Base-by-base conservation (phyloP, 2,113 vertebrate genomes). In the Plotosus lineatus region DNA sequence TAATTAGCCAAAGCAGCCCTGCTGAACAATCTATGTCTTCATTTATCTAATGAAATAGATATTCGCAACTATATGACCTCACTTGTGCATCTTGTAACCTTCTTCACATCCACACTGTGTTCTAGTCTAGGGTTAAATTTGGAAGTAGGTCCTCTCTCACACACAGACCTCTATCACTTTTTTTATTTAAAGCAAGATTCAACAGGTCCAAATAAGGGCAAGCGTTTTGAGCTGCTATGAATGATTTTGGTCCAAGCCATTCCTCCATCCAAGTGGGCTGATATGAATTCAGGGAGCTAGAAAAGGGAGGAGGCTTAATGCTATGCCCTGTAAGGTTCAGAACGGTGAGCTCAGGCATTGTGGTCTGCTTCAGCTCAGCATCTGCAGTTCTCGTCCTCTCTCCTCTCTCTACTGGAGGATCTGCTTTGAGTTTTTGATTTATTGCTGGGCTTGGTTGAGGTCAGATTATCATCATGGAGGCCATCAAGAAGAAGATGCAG, bases 171-270 rank as follows among this genome's bases (percentile, higher is more conserved):
- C 80, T 85, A n/a, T 81, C 48, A 73, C 71, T 83, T 85, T 89
- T 89, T 83, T 82, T 76, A 10, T 1, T 6, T 15, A 69, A 93
- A 92, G 87, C 92, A 92, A 89, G 85, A 90, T 86, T 89, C 91
- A 90, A 89, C 80, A 81, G 61, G 75, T 50, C 97, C 97, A 97
- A 97, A 98, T 97, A 99, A 95, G 96, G 97, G 92, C 86, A 93
- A 90, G 73, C 87, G 80, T 87, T 86, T 80, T 66, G 71, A 78
- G 84, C 77, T 71, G 87, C 78, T 75, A 78, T 23, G 74, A 81
- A 89, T 74, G 88, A 90, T 89, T 55, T 81, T 89, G 84, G 90
- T 90, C 92, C 93, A 93, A 91, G 89, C 91, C 88, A 88, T 92
- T 93, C 93, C 89, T 93, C 85, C 77, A 87, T 89, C 79, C 86